These are phyloP conservation scores for Drosophila kanapiae DNA, from an alignment of 1,140 invertebrate species.

Conservation along the genomic window DNA sequence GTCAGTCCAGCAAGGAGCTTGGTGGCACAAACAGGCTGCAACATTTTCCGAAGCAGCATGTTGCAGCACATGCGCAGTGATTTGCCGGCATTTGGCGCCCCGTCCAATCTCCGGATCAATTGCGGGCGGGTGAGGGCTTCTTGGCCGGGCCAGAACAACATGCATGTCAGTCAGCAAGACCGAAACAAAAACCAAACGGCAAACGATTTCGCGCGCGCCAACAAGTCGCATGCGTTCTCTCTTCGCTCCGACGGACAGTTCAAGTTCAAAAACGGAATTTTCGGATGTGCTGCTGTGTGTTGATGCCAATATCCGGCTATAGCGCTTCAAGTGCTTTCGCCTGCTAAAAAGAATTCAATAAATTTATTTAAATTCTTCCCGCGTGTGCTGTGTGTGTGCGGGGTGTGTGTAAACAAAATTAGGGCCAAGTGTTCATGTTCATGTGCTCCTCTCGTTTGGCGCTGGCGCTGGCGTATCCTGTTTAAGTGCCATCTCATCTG, in stretches of 20 bases:
- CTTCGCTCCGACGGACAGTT: conserved; percentile 55
- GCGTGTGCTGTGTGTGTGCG: conserved; percentile 7
- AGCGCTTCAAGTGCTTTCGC: conserved; percentile 41
- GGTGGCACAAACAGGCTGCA: neutral
- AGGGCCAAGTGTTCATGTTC: conserved; percentile 42
- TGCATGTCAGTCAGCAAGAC: conserved; percentile 24
- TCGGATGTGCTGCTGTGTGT: conserved; percentile 53
- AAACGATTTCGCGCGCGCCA: conserved; percentile 72
- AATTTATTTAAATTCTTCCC: conserved; percentile 33
- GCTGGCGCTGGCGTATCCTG: conserved; percentile 48
- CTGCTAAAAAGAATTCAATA: conserved; percentile 47
- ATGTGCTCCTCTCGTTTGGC: conserved; percentile 32
- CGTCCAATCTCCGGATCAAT: conserved; percentile 32
- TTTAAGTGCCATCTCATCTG: conserved; percentile 19
- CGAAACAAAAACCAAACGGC: conserved; percentile 21
- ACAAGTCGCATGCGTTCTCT: conserved; percentile 73
- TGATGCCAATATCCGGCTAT: conserved; percentile 70
- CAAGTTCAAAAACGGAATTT: conserved; percentile 40
- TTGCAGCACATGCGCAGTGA: conserved; percentile 48
- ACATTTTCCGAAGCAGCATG: conserved; percentile 24
- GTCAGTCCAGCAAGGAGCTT: too few relatives aligned
- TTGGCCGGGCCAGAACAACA: conserved; percentile 35
- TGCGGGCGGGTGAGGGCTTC: conserved; percentile 38
- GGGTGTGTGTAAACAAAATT: conserved; percentile 63
- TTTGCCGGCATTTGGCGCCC: conserved; percentile 57